A percentile compares a stretch with the other conserved stretches of the same genome.
Evolutionary conservation across 37 sponge, comb jelly and placozoan species (phyloP).

Genomic region (Petrosia ficiformis): DNA sequence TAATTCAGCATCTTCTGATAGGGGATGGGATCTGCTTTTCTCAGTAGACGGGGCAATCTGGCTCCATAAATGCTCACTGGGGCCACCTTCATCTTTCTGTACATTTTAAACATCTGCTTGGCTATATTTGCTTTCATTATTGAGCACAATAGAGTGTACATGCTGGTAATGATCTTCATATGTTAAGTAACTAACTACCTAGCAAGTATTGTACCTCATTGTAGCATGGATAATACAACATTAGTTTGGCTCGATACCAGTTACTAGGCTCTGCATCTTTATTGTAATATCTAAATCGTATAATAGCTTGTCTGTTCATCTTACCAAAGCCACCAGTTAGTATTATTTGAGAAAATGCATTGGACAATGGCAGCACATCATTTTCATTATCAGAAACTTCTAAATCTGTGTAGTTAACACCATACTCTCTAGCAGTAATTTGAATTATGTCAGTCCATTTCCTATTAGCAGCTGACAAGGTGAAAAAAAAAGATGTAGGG

Average conservation of each 20-base stretch:
- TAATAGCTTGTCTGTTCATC: slow-evolving; percentile 12
- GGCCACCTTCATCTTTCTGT: background rate
- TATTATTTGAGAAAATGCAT: background rate
- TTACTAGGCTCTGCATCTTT: slow-evolving; percentile 16
- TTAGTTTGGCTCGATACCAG: slow-evolving; percentile 7
- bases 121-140: slow-evolving; percentile 10
- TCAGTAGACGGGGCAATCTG: slow-evolving; percentile 23
- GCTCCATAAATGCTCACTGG: slow-evolving; percentile 26
- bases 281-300: slow-evolving; percentile 6
- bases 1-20: slow-evolving; percentile 7
- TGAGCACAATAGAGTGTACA: background rate
- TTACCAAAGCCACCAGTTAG: slow-evolving; percentile 10
- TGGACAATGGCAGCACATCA: background rate
- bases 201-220: slow-evolving; percentile 6
- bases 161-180: background rate
- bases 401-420: slow-evolving; percentile 22
- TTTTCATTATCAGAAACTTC: slow-evolving; percentile 2
- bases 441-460: slow-evolving; percentile 50
- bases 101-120: background rate
- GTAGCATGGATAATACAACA: slow-evolving; percentile 26
- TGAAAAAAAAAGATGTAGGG: slow-evolving; percentile 39
- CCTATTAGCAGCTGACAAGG: slow-evolving; percentile 27
- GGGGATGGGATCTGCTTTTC: background rate
- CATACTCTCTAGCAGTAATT: slow-evolving; percentile 39
- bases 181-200: background rate